Percentiles rank a stretch among this genome's conserved stretches.
Evolutionary conservation across 1,140 invertebrate species (phyloP).

Genomic region (Latrodectus geometricus): DNA sequence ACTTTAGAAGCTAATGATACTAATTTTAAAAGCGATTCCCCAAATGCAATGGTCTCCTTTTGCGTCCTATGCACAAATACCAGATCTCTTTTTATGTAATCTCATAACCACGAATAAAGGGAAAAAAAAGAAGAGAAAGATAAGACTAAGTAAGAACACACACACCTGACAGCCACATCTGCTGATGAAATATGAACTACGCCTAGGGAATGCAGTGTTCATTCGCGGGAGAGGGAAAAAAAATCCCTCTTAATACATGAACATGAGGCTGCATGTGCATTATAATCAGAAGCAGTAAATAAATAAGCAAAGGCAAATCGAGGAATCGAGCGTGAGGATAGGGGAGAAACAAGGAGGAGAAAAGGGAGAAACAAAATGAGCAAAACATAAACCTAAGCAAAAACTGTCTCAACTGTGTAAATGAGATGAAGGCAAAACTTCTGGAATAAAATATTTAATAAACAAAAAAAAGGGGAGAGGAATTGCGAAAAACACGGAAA

Average conservation of each 20-base stretch:
- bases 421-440: conserved; percentile 19
- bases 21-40: too few species aligned
- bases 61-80: too few species aligned
- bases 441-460: conserved; percentile 3
- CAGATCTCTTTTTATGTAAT: background rate
- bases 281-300: background rate
- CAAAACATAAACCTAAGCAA: background rate
- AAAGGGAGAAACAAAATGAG: background rate
- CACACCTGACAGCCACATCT: background rate
- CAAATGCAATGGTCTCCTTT: too few species aligned
- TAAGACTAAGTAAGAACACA: background rate
- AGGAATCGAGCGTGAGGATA: background rate
- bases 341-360: conserved; percentile 10
- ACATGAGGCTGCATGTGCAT: conserved; percentile 12
- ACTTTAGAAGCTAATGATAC: too few species aligned
- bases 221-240: background rate
- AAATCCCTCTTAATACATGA: conserved; percentile 3
- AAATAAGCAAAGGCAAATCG: conserved; percentile 13
- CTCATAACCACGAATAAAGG: background rate
- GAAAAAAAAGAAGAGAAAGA: background rate
- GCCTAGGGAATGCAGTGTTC: conserved; percentile 19
- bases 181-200: conserved; percentile 21
- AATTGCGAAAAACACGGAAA: background rate
- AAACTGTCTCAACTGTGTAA: conserved; percentile 17
- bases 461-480: background rate